These are phyloP conservation scores for Galeopsomyia nigrocyanea DNA, from an alignment of 2,888 invertebrate genomes.

Conservation along the genomic window DNA sequence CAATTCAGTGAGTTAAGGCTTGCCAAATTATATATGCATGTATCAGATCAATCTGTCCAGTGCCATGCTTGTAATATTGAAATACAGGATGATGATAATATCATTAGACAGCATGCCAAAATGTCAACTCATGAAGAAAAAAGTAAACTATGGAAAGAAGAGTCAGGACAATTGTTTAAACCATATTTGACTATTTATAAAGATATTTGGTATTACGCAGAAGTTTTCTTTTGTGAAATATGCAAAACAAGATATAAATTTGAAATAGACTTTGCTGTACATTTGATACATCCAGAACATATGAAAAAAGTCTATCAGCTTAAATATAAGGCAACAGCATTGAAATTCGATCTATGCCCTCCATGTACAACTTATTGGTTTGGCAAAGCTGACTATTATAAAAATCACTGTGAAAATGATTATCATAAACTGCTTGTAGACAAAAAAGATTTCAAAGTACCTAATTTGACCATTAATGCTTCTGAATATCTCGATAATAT, in stretches of 20 bases:
- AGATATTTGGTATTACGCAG: slow-evolving; percentile 51
- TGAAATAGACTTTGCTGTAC: slow-evolving; percentile 51
- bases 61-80: slow-evolving; percentile 35
- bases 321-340: not conserved
- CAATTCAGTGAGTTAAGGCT: slow-evolving; percentile 29
- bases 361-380: slow-evolving; percentile 54
- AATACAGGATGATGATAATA: not conserved
- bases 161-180: slow-evolving; percentile 6
- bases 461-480: slow-evolving; percentile 44
- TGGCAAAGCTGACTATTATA: slow-evolving; percentile 34
- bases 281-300: slow-evolving; percentile 47
- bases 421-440: slow-evolving; percentile 52
- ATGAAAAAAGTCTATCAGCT: not conserved
- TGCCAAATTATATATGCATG: slow-evolving; percentile 20
- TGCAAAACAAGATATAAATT: slow-evolving; percentile 43
- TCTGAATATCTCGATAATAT: slow-evolving; percentile 44
- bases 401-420: slow-evolving; percentile 48
- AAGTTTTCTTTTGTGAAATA: slow-evolving; percentile 50
- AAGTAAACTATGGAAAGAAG: slow-evolving; percentile 15
- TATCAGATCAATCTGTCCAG: not conserved
- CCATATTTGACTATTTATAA: slow-evolving; percentile 26
- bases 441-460: slow-evolving; percentile 45
- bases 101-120: slow-evolving; percentile 6
- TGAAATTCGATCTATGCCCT: slow-evolving; percentile 48
- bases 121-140: slow-evolving; percentile 1